Evolutionary conservation across 1,140 invertebrate genomes (phyloP), one percentile per base, ranked within the genome.

Genomic region (Carposina sasakii): DNA sequence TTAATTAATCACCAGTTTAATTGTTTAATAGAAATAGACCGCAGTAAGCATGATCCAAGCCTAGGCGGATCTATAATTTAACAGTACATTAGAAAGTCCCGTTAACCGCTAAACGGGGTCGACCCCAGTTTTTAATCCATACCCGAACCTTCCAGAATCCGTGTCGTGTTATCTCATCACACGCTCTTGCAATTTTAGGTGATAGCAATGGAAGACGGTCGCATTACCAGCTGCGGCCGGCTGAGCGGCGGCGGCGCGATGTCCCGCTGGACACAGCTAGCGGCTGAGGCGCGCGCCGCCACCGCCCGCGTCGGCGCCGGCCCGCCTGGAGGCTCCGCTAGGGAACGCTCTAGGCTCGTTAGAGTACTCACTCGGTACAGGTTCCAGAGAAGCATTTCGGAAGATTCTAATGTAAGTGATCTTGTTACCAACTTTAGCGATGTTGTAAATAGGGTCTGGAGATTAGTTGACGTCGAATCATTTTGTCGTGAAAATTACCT

Each of bases 141-240:
- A 6, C 12, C 24, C 24, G 24, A 6, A 30, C 12, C 10, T n/a
- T 30, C 15, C 8, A 30, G 28, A 2, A 2, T n/a, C 15, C 1
- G 12, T 30, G 8, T 1, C 10, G 28, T 1, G 28, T 8, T 30
- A n/a, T n/a, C 28, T 26, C 5, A 6, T 26, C 24, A 26, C 24
- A 6, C 5, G 12, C 24, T 26, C 24, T 6, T 26, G 24, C 5
- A 6, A 5, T 26, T 30, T 30, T 28, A 82, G 78, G 57, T 82
- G 24, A 70, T 82, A 59, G 76, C 63, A 15, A 82, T 82, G 76
- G 75, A 78, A 44, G 70, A 71, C 13, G 69, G 78, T 8, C 71
- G 78, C n/a, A 61, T 82, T 13, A 49, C 48, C 3, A 68, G 67
- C 1, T 52, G 40, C 23, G 57, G 57, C 13, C 22, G 59, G 10